Conservation (phyloP, 2,888 invertebrate species). For the Scaptomyza flava region DNA sequence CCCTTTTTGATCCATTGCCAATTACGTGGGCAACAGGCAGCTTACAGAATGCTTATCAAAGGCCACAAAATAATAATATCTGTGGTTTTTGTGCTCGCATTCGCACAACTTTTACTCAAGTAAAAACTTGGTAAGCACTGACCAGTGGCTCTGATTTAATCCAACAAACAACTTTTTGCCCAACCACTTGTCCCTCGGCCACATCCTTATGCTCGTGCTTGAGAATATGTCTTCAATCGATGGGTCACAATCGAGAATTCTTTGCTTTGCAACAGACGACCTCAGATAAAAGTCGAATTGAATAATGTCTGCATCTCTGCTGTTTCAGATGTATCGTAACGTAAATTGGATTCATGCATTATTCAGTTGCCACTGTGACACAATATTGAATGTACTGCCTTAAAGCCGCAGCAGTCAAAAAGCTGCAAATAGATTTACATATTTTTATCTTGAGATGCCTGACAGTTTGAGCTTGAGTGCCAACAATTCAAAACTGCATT, state of each 20-base stretch:
- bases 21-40: no score
- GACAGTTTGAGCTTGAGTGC: background rate
- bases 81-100: conserved; percentile 4
- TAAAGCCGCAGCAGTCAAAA: background rate
- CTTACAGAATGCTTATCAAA: no score
- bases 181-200: conserved; percentile 3
- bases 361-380: conserved; percentile 22
- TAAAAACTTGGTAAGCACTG: conserved; percentile 31
- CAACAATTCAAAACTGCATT: conserved; percentile 20
- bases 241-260: no score
- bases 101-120: conserved; percentile 20
- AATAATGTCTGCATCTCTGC: conserved; percentile 20
- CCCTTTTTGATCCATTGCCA: no score
- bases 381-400: background rate
- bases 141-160: conserved; percentile 23
- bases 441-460: background rate
- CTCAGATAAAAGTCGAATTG: conserved; percentile 1
- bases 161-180: conserved; percentile 29
- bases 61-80: no score
- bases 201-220: background rate
- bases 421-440: conserved; percentile 19
- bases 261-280: background rate
- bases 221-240: background rate
- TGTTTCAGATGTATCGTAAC: background rate
- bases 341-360: conserved; percentile 16